Conservation (phyloP, 2,113 vertebrate genomes). For the Polypterus bichir region DNA sequence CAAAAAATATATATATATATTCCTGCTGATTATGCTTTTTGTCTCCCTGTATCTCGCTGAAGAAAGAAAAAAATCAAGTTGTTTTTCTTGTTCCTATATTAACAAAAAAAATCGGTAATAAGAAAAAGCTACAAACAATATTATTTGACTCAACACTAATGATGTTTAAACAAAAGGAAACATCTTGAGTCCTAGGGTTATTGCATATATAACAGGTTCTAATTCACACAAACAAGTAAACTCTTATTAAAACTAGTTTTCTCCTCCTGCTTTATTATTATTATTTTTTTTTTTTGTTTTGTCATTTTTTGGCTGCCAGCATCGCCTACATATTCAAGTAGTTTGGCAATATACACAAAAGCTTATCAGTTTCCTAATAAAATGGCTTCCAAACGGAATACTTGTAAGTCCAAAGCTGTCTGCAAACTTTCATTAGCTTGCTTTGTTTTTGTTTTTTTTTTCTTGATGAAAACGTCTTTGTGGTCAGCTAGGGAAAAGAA, state of each 20-base stretch:
- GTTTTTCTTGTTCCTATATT: not conserved
- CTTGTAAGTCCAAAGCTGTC: slow-evolving; percentile 26
- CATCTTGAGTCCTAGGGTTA: slow-evolving; percentile 49
- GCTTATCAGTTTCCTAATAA: slow-evolving; percentile 59
- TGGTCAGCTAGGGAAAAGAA: slow-evolving; percentile 16
- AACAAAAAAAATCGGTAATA: slow-evolving; percentile 19
- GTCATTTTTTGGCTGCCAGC: slow-evolving; percentile 54
- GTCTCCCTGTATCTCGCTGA: not conserved
- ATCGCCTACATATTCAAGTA: slow-evolving; percentile 63
- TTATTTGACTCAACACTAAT: slow-evolving; percentile 16
- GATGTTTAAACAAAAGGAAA: slow-evolving; percentile 22
- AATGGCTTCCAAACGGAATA: slow-evolving; percentile 50
- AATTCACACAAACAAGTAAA: slow-evolving; percentile 27
- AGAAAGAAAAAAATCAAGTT: too few relatives aligned
- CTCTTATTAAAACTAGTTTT: slow-evolving; percentile 30
- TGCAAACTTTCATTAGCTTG: slow-evolving; percentile 3
- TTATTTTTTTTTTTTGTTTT: slow-evolving; percentile 16
- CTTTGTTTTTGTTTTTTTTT: slow-evolving; percentile 1
- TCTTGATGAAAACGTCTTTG: slow-evolving; percentile 1
- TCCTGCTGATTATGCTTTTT: not conserved
- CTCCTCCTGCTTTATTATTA: slow-evolving; percentile 25
- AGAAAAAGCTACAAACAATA: not conserved
- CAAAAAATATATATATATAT: not conserved
- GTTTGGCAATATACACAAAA: slow-evolving; percentile 71
- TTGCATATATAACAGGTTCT: slow-evolving; percentile 44